Evolutionary conservation across 2,888 invertebrate genomes (phyloP).

Genomic region (Papilio gigon): DNA sequence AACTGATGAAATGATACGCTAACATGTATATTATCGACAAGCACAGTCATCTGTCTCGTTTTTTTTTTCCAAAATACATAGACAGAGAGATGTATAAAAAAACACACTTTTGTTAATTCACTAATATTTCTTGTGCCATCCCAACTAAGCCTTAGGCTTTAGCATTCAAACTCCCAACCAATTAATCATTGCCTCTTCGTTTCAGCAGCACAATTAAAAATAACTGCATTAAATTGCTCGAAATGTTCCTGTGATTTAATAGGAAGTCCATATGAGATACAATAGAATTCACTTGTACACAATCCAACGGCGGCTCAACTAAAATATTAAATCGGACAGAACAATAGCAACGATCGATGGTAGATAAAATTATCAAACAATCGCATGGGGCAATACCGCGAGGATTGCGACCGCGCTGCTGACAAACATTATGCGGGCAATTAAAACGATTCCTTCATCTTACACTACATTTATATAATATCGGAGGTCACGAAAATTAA

Average conservation of each 20-base stretch:
- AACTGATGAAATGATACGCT: no score
- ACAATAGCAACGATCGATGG: slow-evolving; percentile 38
- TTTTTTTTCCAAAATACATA: not conserved
- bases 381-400: slow-evolving; percentile 26
- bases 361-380: slow-evolving; percentile 38
- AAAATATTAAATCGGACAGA: slow-evolving; percentile 36
- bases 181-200: no score
- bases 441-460: slow-evolving; percentile 23
- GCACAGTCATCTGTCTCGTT: not conserved
- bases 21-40: not conserved
- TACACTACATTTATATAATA: not conserved
- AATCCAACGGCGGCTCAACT: slow-evolving; percentile 33
- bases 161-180: no score
- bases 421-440: slow-evolving; percentile 26
- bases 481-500: not conserved
- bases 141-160: no score
- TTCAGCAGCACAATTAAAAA: not conserved
- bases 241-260: slow-evolving; percentile 1
- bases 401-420: slow-evolving; percentile 10
- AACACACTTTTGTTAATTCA: no score
- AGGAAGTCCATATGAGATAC: not conserved
- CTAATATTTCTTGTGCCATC: no score
- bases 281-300: slow-evolving; percentile 32
- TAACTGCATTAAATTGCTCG: not conserved
- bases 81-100: no score